Evolutionary conservation across 2,113 vertebrate genomes (phyloP).

Genomic region (Shinisaurus crocodilurus): DNA sequence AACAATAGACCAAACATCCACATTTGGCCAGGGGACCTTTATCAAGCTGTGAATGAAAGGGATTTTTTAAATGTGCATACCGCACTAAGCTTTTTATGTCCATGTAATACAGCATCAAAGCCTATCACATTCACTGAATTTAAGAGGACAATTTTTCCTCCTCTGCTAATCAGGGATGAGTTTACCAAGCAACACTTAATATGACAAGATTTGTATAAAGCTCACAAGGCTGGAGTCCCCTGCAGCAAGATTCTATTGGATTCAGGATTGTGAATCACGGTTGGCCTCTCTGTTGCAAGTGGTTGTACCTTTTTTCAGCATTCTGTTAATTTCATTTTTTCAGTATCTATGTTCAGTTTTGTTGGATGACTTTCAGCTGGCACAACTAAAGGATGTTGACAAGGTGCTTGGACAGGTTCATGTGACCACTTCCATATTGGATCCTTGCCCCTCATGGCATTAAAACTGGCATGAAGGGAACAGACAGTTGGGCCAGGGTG

Average conservation of each 20-base stretch:
- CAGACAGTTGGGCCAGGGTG: too few species aligned
- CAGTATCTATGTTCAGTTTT: not conserved
- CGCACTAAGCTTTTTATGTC: conserved; percentile 61
- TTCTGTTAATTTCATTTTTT: not conserved
- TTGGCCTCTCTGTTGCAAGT: not conserved
- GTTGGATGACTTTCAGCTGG: too few species aligned
- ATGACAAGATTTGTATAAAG: conserved; percentile 27
- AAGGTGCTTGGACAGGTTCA: too few species aligned
- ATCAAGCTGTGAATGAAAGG: conserved; percentile 50
- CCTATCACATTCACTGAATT: conserved; percentile 18
- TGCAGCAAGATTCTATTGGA: conserved; percentile 33
- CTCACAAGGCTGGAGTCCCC: conserved; percentile 27
- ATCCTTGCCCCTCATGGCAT: too few species aligned
- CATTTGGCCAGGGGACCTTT: conserved; percentile 42
- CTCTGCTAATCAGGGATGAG: conserved; percentile 39
- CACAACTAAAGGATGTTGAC: too few species aligned
- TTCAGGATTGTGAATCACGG: conserved; percentile 36
- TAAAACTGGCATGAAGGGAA: too few species aligned
- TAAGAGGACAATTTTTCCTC: conserved; percentile 34
- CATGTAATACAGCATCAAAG: conserved; percentile 59
- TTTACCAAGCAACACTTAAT: conserved; percentile 32
- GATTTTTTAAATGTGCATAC: conserved; percentile 58
- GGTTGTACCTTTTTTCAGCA: not conserved
- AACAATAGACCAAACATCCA: not conserved
- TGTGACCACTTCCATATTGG: too few species aligned